Conservation (phyloP, 2,888 invertebrate species). For the Idaea straminata region DNA sequence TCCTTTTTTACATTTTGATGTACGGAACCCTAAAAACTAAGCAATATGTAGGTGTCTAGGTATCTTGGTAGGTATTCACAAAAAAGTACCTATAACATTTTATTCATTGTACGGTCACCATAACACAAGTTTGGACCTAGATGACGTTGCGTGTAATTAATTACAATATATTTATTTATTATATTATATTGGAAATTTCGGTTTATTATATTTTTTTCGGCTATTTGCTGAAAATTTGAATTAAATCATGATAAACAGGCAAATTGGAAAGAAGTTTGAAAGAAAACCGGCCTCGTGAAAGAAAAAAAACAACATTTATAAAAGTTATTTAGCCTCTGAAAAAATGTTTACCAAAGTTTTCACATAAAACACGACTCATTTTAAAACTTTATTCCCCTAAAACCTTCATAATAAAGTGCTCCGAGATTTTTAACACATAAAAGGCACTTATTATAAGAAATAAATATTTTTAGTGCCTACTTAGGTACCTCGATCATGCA, state of each 20-base stretch:
- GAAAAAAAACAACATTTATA: not conserved
- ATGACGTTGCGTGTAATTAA: too few species aligned
- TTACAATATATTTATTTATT: too few species aligned
- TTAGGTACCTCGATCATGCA: not conserved
- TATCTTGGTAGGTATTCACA: too few species aligned
- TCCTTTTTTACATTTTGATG: too few species aligned
- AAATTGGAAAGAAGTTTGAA: not conserved
- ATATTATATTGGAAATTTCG: too few species aligned
- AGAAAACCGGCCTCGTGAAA: not conserved
- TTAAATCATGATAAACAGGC: not conserved
- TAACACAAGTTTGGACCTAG: too few species aligned
- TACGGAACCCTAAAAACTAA: too few species aligned
- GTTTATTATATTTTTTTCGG: too few species aligned
- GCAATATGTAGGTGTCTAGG: too few species aligned
- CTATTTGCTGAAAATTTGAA: too few species aligned
- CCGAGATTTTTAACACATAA: not conserved
- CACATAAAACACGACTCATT: not conserved
- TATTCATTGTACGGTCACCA: too few species aligned
- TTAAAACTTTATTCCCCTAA: not conserved
- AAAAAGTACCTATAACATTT: too few species aligned
- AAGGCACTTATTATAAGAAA: not conserved
- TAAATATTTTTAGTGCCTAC: not conserved
- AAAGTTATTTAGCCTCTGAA: slow-evolving; percentile 1
- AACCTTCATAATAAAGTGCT: not conserved
- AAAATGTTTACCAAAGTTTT: not conserved